These are phyloP conservation scores for Heliangelus exortis DNA, from an alignment of 2,797 vertebrate genomes.

Conservation along the genomic window DNA sequence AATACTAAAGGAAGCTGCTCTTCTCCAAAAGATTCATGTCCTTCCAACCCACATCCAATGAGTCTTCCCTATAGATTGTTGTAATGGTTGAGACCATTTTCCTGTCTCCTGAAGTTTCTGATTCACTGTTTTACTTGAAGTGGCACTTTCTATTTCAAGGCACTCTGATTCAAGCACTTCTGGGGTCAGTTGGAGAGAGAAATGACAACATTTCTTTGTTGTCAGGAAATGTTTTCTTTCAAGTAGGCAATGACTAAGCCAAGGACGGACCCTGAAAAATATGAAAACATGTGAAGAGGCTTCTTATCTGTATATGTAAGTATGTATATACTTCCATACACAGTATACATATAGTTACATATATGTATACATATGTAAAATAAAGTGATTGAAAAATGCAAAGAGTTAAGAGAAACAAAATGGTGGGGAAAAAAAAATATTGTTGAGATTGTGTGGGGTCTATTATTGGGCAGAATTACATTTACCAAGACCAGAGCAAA, in stretches of 20 bases:
- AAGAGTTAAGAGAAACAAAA: not conserved
- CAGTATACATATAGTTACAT: no score
- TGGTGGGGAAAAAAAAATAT: not conserved
- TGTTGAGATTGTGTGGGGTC: no score
- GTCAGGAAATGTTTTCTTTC: no score
- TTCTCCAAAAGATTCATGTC: not conserved
- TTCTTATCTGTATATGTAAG: not conserved
- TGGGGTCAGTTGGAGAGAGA: not conserved
- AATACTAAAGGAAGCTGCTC: not conserved
- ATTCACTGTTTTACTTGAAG: slow-evolving; percentile 38
- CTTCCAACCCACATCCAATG: not conserved
- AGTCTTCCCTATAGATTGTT: not conserved
- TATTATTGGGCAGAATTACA: not conserved
- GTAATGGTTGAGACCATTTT: not conserved
- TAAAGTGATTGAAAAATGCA: not conserved
- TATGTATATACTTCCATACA: no score
- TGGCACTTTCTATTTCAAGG: slow-evolving; percentile 22
- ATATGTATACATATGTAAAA: not conserved
- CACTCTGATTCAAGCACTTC: not conserved
- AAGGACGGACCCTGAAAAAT: not conserved
- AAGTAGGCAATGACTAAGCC: not conserved
- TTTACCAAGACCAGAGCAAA: not conserved
- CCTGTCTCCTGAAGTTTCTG: slow-evolving; percentile 12
- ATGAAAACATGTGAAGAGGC: not conserved
- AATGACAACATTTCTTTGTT: not conserved